Conservation (phyloP, 2,888 invertebrate genomes). For the Campaea margaritaria region DNA sequence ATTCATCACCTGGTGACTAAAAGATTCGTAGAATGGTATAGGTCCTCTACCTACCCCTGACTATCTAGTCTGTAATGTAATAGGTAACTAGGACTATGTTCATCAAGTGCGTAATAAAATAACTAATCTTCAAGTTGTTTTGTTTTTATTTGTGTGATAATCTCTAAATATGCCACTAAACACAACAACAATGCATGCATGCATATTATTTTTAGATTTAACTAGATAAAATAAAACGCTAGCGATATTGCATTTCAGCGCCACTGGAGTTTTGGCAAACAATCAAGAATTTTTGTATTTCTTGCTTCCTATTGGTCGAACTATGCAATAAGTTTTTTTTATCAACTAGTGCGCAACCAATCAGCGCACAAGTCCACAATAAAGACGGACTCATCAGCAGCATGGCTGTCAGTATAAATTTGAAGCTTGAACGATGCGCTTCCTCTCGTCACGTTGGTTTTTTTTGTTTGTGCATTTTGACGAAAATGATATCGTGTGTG, state of each 20-base stretch:
- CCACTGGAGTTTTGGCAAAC: constrained; percentile 60
- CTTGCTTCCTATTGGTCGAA: constrained; percentile 67
- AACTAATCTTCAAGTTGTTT: too few relatives aligned
- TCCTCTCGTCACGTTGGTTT: constrained; percentile 90
- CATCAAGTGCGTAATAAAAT: too few relatives aligned
- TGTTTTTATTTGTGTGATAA: too few relatives aligned
- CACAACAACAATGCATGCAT: background rate
- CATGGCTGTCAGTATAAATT: constrained; percentile 99
- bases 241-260: constrained; percentile 48
- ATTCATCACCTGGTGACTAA: too few relatives aligned
- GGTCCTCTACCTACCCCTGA: too few relatives aligned
- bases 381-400: constrained; percentile 94
- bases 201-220: constrained; percentile 11
- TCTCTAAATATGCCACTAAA: too few relatives aligned
- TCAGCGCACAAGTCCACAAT: constrained; percentile 88
- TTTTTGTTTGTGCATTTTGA: constrained; percentile 83
- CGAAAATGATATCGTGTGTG: constrained; percentile 85
- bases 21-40: too few relatives aligned
- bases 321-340: constrained; percentile 60
- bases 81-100: too few relatives aligned
- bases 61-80: too few relatives aligned
- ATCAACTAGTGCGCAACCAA: constrained; percentile 81
- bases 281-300: constrained; percentile 66
- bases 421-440: constrained; percentile 94
- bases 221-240: constrained; percentile 43